Evolutionary conservation across 2,797 vertebrate genomes (phyloP), one percentile per base, ranked within the genome.

Genomic region (Falco novaeseelandiae): DNA sequence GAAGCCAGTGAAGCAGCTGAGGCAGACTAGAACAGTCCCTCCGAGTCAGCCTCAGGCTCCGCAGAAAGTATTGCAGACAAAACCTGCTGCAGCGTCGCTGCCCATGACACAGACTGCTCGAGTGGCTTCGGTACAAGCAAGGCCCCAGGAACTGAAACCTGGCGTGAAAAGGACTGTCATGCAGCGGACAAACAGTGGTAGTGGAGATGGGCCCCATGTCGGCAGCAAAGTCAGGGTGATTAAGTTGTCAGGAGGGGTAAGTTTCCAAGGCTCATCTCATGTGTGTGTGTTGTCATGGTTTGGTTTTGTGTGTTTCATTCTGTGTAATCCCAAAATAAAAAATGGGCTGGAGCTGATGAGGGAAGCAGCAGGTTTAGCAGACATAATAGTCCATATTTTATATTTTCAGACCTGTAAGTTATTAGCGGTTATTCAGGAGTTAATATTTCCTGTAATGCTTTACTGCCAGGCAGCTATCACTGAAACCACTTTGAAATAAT

Each of bases 111-210:
- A 97, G 91, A 84, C 96, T 38, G 42, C 97, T 15, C 97, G 98
- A 36, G 95, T 93, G 77, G 93, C 94, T 2, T 76, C 97, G 0
- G 90, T 98, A 15, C 97, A 97, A 81, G 96, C 96, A 44, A 91
- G 98, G 89, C 96, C 97, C 66, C 98, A 97, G 84, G 98, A 98
- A 40, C 92, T 96, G 83, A 99, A 99, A 97, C 97, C 98, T 0
- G 99, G 98, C 1, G 96, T 98, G 84, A 99, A 99, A 97, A 98
- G 99, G 97, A 99, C 99, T 66, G 99, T 99, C 91, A 99, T 99
- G 99, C 99, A 99, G 97, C 98, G 99, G 66, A 96, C 98, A 81
- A 99, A 98, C 98, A 99, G 97, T 82, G 93, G 94, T 32, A 95
- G 97, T 52, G 94, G 97, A 14, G 99, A 99, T 13, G 98, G 97